These are phyloP conservation scores for Vanessa cardui DNA, from an alignment of 2,888 invertebrate genomes.

Conservation along the genomic window DNA sequence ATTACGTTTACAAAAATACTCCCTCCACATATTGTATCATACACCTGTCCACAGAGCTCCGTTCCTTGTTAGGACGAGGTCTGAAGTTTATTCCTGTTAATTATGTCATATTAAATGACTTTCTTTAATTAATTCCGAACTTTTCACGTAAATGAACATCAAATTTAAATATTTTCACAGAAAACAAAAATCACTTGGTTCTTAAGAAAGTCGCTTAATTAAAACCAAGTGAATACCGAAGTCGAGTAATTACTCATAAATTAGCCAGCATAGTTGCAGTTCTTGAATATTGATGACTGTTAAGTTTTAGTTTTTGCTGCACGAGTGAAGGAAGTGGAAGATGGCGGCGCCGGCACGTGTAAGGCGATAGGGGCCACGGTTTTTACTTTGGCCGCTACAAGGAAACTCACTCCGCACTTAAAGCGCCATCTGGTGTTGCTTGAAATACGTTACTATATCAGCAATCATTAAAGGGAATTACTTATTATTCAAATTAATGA, in stretches of 20 bases:
- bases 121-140: too few species aligned
- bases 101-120: too few species aligned
- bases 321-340: slow-evolving; percentile 12
- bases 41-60: too few species aligned
- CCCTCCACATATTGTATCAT: too few species aligned
- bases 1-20: too few species aligned
- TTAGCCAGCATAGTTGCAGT: not conserved
- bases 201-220: not conserved
- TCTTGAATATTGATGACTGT: slow-evolving; percentile 11
- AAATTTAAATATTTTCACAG: not conserved
- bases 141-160: too few species aligned
- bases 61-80: too few species aligned
- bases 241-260: slow-evolving; percentile 2
- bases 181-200: not conserved
- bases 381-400: slow-evolving; percentile 15
- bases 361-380: slow-evolving; percentile 15
- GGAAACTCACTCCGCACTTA: not conserved
- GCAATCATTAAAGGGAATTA: too few species aligned
- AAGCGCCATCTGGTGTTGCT: slow-evolving; percentile 2
- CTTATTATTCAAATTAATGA: too few species aligned
- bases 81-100: too few species aligned
- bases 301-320: slow-evolving; percentile 13
- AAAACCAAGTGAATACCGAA: not conserved
- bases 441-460: too few species aligned
- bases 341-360: slow-evolving; percentile 10